phyloP scores from a whole-genome alignment of 2,113 vertebrate species.

The Corynorhinus townsendii region DNA sequence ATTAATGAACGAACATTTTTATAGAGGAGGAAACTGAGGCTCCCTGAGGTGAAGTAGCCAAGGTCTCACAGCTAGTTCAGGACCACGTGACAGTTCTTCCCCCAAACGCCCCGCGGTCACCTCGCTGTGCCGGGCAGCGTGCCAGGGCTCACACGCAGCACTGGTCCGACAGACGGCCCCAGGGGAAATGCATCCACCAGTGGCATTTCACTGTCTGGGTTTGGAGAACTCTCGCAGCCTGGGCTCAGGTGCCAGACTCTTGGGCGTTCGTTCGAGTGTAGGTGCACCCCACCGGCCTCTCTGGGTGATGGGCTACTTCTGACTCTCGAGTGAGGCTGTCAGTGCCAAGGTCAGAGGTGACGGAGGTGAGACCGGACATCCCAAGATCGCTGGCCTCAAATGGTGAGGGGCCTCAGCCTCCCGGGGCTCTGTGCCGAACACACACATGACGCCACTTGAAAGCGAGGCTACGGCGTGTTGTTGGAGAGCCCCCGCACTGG shows the following conservation, averaged over 20 bases:
- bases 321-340: not conserved
- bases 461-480: not conserved
- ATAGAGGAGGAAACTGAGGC: not conserved
- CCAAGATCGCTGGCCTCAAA: not conserved
- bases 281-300: not conserved
- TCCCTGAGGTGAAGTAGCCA: not conserved
- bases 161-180: not conserved
- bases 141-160: not conserved
- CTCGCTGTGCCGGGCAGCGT: not conserved
- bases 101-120: not conserved
- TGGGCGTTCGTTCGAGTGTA: not conserved
- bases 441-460: not conserved
- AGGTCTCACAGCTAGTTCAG: not conserved
- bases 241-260: not conserved
- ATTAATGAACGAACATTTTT: not conserved
- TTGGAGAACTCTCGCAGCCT: not conserved
- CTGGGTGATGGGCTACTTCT: not conserved
- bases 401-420: not conserved
- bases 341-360: not conserved
- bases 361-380: not conserved
- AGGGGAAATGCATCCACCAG: no score
- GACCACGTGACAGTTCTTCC: not conserved
- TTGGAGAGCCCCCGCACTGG: not conserved
- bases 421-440: not conserved
- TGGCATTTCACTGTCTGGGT: not conserved